phyloP scores from a whole-genome alignment of 2,113 vertebrate species.

The Ictalurus punctatus region DNA sequence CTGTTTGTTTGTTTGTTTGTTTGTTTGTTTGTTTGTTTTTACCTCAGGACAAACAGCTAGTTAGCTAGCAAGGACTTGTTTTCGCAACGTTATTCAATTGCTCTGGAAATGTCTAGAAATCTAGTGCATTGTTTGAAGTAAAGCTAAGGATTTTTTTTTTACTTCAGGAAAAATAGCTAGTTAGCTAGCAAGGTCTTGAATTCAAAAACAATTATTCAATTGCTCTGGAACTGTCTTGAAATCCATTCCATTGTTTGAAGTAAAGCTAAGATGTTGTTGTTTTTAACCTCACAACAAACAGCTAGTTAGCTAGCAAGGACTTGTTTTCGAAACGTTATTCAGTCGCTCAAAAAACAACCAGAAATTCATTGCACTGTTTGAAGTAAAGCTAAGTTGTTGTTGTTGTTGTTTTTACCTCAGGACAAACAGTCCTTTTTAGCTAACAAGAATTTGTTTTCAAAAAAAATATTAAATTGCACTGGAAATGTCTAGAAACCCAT shows the following conservation, averaged over 20 bases:
- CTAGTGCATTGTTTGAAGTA: no score
- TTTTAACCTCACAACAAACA: not conserved
- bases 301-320: not conserved
- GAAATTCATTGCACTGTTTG: not conserved
- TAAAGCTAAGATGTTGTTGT: no score
- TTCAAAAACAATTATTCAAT: no score
- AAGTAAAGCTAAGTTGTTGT: not conserved
- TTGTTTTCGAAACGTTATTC: not conserved
- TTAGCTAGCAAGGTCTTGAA: no score
- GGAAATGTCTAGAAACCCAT: not conserved
- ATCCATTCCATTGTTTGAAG: no score
- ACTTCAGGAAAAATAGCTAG: no score
- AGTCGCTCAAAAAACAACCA: not conserved
- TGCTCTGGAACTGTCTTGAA: no score
- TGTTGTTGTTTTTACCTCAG: not conserved
- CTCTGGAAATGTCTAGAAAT: not conserved
- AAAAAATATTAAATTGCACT: not conserved
- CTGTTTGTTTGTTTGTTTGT: no score
- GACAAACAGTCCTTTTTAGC: not conserved
- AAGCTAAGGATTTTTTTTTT: no score
- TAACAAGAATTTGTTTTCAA: not conserved
- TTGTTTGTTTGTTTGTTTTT: not conserved
- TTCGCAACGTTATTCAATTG: not conserved
- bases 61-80: not conserved
- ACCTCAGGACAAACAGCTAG: not conserved